These are phyloP conservation scores for Micromesistius poutassou DNA, from an alignment of 2,797 vertebrate species.

Conservation along the genomic window DNA sequence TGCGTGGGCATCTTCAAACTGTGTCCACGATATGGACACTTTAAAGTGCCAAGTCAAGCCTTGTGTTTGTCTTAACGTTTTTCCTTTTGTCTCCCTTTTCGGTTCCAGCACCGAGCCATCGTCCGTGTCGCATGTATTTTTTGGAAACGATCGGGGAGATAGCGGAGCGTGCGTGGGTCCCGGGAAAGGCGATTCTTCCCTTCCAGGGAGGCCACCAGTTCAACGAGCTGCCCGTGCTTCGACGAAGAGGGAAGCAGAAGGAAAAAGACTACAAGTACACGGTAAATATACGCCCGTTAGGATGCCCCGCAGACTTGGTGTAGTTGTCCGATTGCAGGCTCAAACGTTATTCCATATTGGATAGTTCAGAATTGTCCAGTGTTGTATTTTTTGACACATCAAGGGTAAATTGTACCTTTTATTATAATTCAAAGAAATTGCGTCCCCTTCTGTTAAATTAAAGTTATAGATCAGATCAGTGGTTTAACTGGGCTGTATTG, in stretches of 20 bases:
- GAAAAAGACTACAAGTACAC: slow-evolving; percentile 92
- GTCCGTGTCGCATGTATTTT: slow-evolving; percentile 89
- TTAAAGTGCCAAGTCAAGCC: background rate
- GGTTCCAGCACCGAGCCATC: slow-evolving; percentile 75
- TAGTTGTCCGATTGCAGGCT: background rate
- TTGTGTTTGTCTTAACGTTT: background rate
- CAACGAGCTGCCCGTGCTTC: slow-evolving; percentile 86
- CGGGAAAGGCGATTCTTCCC: slow-evolving; percentile 82
- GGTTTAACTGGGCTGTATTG: background rate
- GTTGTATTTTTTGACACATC: background rate
- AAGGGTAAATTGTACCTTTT: background rate
- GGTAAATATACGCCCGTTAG: slow-evolving; percentile 60
- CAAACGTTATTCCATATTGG: background rate
- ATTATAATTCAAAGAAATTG: background rate
- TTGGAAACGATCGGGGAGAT: slow-evolving; percentile 88
- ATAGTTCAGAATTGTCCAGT: background rate
- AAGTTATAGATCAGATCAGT: background rate
- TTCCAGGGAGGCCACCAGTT: slow-evolving; percentile 94
- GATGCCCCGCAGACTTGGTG: background rate
- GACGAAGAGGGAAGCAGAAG: slow-evolving; percentile 87
- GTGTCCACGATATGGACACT: background rate
- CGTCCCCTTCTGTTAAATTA: background rate
- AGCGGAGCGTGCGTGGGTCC: slow-evolving; percentile 86
- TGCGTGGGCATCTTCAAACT: background rate
- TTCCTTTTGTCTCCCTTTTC: slow-evolving; percentile 2